A percentile compares a stretch with the other conserved stretches of the same genome.
phyloP scores from a whole-genome alignment of 92 coral and sea anemone genomes.

The Paragorgia papillata region DNA sequence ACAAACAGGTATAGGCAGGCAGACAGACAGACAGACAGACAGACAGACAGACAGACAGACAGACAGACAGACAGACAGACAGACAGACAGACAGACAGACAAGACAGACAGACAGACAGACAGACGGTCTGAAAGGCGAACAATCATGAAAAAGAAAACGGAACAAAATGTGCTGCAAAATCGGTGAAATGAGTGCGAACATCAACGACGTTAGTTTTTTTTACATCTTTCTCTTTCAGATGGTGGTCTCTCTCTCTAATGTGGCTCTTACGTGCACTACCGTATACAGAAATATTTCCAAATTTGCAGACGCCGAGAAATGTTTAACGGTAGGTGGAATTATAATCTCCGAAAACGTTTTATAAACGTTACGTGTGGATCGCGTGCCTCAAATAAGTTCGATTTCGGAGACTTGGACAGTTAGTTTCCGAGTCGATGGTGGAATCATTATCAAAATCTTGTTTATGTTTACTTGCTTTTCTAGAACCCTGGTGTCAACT shows the following conservation, averaged over 20 bases:
- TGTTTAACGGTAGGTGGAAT: slow-evolving; percentile 61
- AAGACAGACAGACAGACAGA: too few species aligned
- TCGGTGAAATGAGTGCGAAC: background rate
- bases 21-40: background rate
- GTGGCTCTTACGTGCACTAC: slow-evolving; percentile 21
- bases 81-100: too few species aligned
- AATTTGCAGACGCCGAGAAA: slow-evolving; percentile 57
- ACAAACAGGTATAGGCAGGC: background rate
- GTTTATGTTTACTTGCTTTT: background rate
- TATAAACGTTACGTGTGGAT: too few species aligned
- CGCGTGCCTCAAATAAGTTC: too few species aligned
- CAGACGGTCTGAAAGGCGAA: too few species aligned
- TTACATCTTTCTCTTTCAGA: background rate
- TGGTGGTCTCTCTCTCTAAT: slow-evolving; percentile 19
- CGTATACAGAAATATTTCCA: slow-evolving; percentile 65
- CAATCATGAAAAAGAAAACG: too few species aligned
- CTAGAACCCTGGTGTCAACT: slow-evolving; percentile 73
- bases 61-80: background rate
- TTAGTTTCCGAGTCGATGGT: too few species aligned
- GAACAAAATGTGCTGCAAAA: too few species aligned
- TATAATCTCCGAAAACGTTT: too few species aligned
- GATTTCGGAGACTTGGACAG: too few species aligned
- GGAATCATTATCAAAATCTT: background rate
- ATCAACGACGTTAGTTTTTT: background rate
- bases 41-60: background rate